phyloP scores from a whole-genome alignment of 2,888 invertebrate species.

The Ophioninae sp. region DNA sequence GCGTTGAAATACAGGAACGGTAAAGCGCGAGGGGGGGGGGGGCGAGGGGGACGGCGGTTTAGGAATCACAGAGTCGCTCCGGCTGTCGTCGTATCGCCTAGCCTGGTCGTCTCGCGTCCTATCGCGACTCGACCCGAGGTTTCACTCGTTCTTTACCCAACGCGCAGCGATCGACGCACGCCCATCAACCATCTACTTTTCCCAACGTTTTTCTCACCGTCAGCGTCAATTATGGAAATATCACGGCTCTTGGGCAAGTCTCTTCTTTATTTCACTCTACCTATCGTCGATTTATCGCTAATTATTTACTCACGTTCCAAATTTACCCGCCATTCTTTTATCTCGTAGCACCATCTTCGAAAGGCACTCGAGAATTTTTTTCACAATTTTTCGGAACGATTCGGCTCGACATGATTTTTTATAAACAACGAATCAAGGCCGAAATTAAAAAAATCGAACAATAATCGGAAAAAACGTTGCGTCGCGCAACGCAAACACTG shows the following conservation, averaged over 20 bases:
- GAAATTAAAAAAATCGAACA: too few relatives aligned
- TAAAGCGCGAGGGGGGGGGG: background rate
- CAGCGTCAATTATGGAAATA: conserved; percentile 39
- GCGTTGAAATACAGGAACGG: conserved; percentile 2
- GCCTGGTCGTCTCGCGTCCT: conserved; percentile 6
- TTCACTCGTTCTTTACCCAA: background rate
- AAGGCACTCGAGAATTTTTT: too few relatives aligned
- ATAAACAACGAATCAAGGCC: too few relatives aligned
- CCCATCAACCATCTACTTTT: background rate
- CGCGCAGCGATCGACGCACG: background rate
- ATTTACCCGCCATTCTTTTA: too few relatives aligned
- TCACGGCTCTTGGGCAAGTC: conserved; percentile 49
- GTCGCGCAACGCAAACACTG: too few relatives aligned
- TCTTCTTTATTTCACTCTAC: background rate
- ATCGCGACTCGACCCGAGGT: background rate
- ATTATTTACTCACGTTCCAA: background rate
- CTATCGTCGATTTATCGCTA: background rate
- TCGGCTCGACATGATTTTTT: too few relatives aligned
- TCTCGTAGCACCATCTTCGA: too few relatives aligned
- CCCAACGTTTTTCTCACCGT: background rate
- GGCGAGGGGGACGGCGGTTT: conserved; percentile 3
- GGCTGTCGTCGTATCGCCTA: conserved; percentile 31
- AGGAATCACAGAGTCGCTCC: conserved; percentile 37
- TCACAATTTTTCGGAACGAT: too few relatives aligned
- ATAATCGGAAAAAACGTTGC: too few relatives aligned